Evolutionary conservation across 2,113 vertebrate species (phyloP), one percentile per base, ranked within the genome.

Genomic region (Oreamnos americanus): DNA sequence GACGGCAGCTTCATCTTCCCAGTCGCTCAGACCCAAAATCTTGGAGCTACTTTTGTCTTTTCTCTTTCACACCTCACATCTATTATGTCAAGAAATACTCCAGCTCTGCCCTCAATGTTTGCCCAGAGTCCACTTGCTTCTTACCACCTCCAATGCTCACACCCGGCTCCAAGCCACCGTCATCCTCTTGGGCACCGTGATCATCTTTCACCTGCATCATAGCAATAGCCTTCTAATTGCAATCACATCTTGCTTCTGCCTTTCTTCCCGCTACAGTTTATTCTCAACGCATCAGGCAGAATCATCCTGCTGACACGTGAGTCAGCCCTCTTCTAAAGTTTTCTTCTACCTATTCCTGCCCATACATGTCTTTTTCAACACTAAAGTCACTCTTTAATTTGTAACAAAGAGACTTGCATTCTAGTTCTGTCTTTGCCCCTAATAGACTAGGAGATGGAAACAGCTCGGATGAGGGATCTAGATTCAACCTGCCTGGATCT

Each of bases 121-220:
- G 14, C 36, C 36, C 17, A 3, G 39, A 60, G 23, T 17, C 60
- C 15, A 19, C 6, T 51, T 21, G 8, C 55, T 53, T 83, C 30
- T 83, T 12, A 30, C 12, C 39, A 23, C 51, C 47, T 58, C 21
- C 33, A 28, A 0, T 12, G 36, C 17, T 28, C 4, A 74, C n/a
- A 43, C 16, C 60, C 21, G 16, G 23, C 16, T 43, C 39, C 58
- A 51, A 57, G 67, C 53, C 33, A 83, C 55, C 60, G 5, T 8
- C 88, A 7, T 57, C 43, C 55, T 23, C 1, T n/a, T 2, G 8
- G 78, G 43, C 28, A 36, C 7, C 12, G 0, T n/a, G 3, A 13
- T 2, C 13, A 30, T 51, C 81, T 67, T 93, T 36, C 87, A 57
- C 33, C n/a, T 58, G 55, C 28, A 45, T 60, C 23, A 10, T 16